A percentile compares a stretch with the other conserved stretches of the same genome.
Evolutionary conservation across 2,888 invertebrate species (phyloP).

Genomic region (Synergus gifuensis): DNA sequence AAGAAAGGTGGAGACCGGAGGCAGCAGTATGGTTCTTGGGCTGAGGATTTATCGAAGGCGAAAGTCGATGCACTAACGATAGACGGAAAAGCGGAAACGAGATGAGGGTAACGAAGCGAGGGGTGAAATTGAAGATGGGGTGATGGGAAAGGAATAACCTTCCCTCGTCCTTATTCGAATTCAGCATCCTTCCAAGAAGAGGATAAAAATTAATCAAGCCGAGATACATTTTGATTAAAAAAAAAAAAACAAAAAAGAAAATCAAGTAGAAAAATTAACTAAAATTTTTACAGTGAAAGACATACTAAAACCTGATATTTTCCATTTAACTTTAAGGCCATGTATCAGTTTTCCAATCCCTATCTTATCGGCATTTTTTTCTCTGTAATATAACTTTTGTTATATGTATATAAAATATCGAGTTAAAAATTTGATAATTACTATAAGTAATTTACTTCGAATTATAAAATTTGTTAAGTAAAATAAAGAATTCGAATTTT

Average conservation of each 20-base stretch:
- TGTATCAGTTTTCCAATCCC: too few species aligned
- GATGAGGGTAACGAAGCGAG: slow-evolving; percentile 69
- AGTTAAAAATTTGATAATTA: too few species aligned
- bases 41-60: slow-evolving; percentile 67
- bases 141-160: slow-evolving; percentile 47
- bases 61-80: slow-evolving; percentile 70
- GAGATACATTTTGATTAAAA: background rate
- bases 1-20: slow-evolving; percentile 25
- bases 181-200: slow-evolving; percentile 39
- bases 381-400: too few species aligned
- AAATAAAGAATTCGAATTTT: too few species aligned
- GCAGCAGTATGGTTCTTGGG: slow-evolving; percentile 39
- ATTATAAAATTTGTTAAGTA: too few species aligned
- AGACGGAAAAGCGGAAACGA: slow-evolving; percentile 67
- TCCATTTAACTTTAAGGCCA: too few species aligned
- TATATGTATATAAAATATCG: too few species aligned
- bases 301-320: too few species aligned
- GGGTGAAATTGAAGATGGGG: slow-evolving; percentile 62
- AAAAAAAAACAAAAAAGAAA: slow-evolving; percentile 39
- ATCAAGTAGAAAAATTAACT: slow-evolving; percentile 45
- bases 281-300: too few species aligned
- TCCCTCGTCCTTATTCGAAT: slow-evolving; percentile 22
- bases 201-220: background rate
- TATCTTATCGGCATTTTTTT: too few species aligned
- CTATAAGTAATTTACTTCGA: too few species aligned